A percentile compares a stretch with the other conserved stretches of the same genome.
Conservation (phyloP, 2,888 invertebrate species). For the Drosophila hawaiiensis region DNA sequence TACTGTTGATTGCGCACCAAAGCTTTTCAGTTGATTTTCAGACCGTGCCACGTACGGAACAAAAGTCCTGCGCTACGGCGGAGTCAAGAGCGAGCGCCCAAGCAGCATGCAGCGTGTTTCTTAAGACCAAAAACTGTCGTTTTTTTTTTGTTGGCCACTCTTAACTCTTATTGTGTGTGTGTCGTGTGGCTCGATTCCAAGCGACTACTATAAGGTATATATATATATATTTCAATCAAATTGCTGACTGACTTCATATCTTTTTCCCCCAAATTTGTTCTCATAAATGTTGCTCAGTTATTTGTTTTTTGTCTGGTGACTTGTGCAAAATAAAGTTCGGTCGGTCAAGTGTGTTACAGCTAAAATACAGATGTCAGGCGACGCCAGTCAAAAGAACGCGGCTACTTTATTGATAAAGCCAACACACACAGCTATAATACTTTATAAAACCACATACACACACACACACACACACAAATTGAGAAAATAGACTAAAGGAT, state of each 20-base stretch:
- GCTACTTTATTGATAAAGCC: conserved; percentile 74
- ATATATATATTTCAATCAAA: conserved; percentile 18
- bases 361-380: conserved; percentile 35
- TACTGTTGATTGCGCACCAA: conserved; percentile 76
- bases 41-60: conserved; percentile 78
- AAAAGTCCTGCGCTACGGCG: conserved; percentile 40
- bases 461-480: conserved; percentile 3
- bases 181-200: conserved; percentile 22
- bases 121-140: conserved; percentile 27
- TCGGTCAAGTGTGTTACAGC: conserved; percentile 44
- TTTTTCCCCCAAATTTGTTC: conserved; percentile 4
- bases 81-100: conserved; percentile 32
- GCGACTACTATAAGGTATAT: conserved; percentile 39
- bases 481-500: conserved; percentile 4
- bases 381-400: conserved; percentile 47
- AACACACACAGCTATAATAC: conserved; percentile 17
- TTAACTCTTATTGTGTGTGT: conserved; percentile 1
- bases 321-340: conserved; percentile 47
- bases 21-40: conserved; percentile 80
- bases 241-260: conserved; percentile 4
- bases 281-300: conserved; percentile 3
- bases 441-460: conserved; percentile 23
- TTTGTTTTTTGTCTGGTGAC: conserved; percentile 31
- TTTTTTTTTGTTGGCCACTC: not conserved
- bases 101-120: conserved; percentile 54